Percentiles rank a stretch among this genome's conserved stretches.
Conservation (phyloP, 2,888 invertebrate species). For the Nephrotoma guestfalica region DNA sequence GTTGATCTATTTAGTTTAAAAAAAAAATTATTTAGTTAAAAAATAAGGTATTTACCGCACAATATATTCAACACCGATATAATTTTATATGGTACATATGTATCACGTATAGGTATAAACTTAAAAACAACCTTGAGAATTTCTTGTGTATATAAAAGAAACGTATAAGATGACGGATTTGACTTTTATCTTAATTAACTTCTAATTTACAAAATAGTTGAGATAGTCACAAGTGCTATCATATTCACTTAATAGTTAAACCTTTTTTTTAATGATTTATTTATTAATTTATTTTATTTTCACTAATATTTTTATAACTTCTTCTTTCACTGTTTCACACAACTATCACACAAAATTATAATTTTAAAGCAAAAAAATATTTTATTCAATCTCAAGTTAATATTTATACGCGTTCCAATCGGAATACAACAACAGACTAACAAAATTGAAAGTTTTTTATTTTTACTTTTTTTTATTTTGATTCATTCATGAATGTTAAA, state of each 20-base stretch:
- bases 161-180: neutral
- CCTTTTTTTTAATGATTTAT: neutral
- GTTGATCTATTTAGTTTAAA: neutral
- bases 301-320: neutral
- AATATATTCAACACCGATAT: neutral
- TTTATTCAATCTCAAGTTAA: neutral
- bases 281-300: neutral
- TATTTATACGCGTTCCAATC: neutral
- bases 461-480: neutral
- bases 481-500: neutral
- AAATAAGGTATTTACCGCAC: neutral
- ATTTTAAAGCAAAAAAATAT: neutral
- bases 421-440: neutral
- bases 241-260: neutral
- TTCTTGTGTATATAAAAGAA: neutral
- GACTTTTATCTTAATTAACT: neutral
- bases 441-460: neutral
- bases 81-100: neutral
- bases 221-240: neutral
- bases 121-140: neutral
- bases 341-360: neutral
- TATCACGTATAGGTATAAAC: neutral
- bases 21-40: neutral
- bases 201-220: neutral
- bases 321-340: neutral